phyloP scores from a whole-genome alignment of 2,888 invertebrate genomes.

The Gisinianus flammeolus region DNA sequence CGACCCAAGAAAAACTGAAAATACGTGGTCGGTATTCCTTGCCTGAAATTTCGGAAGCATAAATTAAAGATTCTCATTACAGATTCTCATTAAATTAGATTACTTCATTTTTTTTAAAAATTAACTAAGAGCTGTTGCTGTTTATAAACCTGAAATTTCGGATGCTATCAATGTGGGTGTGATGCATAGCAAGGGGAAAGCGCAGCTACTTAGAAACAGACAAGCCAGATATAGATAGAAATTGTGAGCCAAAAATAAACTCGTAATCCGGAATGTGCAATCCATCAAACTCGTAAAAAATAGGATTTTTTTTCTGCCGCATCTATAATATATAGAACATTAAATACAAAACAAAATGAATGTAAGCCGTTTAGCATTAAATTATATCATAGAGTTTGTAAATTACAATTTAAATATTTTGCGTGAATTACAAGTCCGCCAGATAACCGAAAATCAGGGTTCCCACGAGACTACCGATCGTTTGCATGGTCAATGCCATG shows the following conservation, averaged over 20 bases:
- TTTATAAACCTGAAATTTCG: conserved; percentile 45
- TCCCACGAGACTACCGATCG: conserved; percentile 43
- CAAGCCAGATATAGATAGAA: conserved; percentile 45
- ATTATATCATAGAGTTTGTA: background rate
- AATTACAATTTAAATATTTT: conserved; percentile 22
- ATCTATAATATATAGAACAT: conserved; percentile 62
- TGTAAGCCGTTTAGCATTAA: too few relatives aligned
- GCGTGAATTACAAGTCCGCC: conserved; percentile 35
- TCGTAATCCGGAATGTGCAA: conserved; percentile 42
- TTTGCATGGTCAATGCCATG: conserved; percentile 44
- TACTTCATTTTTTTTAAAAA: conserved; percentile 17
- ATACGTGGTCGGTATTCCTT: conserved; percentile 45
- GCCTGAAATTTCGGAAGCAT: background rate
- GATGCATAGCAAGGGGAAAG: conserved; percentile 51
- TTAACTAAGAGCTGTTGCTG: background rate
- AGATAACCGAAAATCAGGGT: conserved; percentile 30
- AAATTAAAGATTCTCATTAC: too few relatives aligned
- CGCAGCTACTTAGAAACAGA: conserved; percentile 45
- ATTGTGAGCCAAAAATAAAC: conserved; percentile 44
- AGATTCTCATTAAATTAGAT: too few relatives aligned
- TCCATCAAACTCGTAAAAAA: conserved; percentile 63
- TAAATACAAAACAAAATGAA: background rate
- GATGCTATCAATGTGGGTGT: conserved; percentile 50
- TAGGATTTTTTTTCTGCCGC: conserved; percentile 65
- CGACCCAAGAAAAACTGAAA: conserved; percentile 31